These are phyloP conservation scores for Gandaritis pyraliata DNA, from an alignment of 2,888 invertebrate genomes.

Conservation along the genomic window DNA sequence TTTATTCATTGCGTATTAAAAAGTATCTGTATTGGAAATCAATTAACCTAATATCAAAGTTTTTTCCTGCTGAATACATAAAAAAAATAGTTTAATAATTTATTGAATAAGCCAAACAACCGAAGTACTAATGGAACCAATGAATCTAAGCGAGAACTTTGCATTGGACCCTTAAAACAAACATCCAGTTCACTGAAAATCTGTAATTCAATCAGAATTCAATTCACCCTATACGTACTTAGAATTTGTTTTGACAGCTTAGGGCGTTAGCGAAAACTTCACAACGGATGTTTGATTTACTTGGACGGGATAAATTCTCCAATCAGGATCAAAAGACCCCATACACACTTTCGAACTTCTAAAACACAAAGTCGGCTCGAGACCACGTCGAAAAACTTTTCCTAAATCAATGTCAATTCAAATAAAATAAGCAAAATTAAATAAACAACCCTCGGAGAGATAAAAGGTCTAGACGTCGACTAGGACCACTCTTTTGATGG, in stretches of 20 bases:
- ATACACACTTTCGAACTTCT: constrained; percentile 50
- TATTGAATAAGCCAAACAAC: neutral
- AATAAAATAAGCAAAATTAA: constrained; percentile 82
- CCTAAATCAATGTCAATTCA: constrained; percentile 79
- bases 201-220: constrained; percentile 51
- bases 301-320: constrained; percentile 72
- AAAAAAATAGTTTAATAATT: neutral
- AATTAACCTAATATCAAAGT: constrained; percentile 17
- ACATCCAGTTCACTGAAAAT: constrained; percentile 47
- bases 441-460: constrained; percentile 77
- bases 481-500: constrained; percentile 81
- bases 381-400: constrained; percentile 61
- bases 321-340: constrained; percentile 76
- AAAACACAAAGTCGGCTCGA: constrained; percentile 58
- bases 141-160: neutral
- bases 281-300: constrained; percentile 63
- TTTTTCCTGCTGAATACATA: neutral
- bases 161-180: constrained; percentile 8
- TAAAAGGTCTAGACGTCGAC: constrained; percentile 79
- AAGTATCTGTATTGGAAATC: constrained; percentile 20
- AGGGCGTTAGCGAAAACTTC: constrained; percentile 56
- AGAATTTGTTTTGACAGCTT: constrained; percentile 67
- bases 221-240: constrained; percentile 58
- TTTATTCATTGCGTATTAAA: constrained; percentile 24
- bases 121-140: neutral